Evolutionary conservation across 1,140 invertebrate species (phyloP).

Genomic region (Acromyrmex heyeri): DNA sequence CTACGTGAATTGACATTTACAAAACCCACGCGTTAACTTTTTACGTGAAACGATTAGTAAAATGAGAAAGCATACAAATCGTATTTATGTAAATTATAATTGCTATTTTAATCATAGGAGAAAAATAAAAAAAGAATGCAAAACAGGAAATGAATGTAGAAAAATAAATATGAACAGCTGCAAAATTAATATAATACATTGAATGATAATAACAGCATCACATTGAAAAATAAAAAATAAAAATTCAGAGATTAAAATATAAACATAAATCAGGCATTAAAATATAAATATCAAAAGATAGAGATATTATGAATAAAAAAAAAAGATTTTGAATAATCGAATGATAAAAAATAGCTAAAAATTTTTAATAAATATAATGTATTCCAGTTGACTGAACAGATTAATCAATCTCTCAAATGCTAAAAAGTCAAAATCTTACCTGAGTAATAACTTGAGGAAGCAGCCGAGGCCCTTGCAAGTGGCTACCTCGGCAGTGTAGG

Average conservation of each 20-base stretch:
- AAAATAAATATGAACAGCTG: neutral
- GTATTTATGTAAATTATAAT: neutral
- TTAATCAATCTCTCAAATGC: neutral
- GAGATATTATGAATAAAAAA: neutral
- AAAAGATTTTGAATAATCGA: neutral
- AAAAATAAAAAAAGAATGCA: neutral
- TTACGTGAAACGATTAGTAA: neutral
- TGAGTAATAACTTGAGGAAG: slow-evolving; percentile 93
- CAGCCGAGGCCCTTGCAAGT: slow-evolving; percentile 95
- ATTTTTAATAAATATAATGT: neutral
- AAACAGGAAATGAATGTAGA: neutral
- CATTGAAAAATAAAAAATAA: neutral
- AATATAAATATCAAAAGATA: neutral
- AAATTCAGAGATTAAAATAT: neutral
- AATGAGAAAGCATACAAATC: neutral
- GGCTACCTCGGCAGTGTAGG: slow-evolving; percentile 95
- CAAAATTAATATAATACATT: neutral
- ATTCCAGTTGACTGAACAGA: neutral
- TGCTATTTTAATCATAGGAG: neutral
- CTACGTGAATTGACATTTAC: neutral
- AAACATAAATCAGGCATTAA: neutral
- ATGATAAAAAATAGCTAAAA: neutral
- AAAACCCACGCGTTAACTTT: neutral
- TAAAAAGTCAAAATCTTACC: slow-evolving; percentile 86
- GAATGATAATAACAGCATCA: neutral